Evolutionary conservation across 2,113 vertebrate species (phyloP), one percentile per base, ranked within the genome.

Genomic region (Corythaixoides concolor): DNA sequence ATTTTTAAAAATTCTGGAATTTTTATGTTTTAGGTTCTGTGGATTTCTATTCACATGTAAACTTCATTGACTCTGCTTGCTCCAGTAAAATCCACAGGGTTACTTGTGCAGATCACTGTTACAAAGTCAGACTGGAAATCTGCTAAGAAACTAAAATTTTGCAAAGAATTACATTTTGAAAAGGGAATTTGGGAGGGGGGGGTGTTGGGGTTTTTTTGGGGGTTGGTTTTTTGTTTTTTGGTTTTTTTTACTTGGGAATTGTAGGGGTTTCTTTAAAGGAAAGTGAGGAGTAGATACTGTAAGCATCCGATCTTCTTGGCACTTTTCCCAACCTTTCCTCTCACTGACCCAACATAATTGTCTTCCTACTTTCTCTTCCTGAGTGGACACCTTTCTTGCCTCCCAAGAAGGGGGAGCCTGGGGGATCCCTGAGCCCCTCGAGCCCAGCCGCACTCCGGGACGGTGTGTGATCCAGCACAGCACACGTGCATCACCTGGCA

Each of bases 391-490:
- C 12, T 45, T 45, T 41, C 56, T 30, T 58, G 69, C 22, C 66
- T 78, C 56, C 43, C 24, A 60, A 21, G n/a, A 22, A 49, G 37
- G 33, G 28, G 33, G 16, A 68, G 23, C 17, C 11, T 0, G 0
- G 50, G 30, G 15, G 9, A 84, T 1, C 28, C 15, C 60, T 12
- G 15, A 45, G 55, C 11, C 32, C 37, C 32, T 3, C 0, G 1
- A 72, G 47, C 63, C 30, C 78, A 47, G 35, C 47, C 7, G 17
- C 13, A 35, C 0, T 0, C 14, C 3, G 1, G 53, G 47, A 33
- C 2, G 8, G 30, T 3, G 1, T 1, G 0, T 6, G 30, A 58
- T 52, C 23, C 6, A 9, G n/a, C 1, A 0, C 45, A 56, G 50
- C 24, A 45, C 27, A 23, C 0, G 0, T 52, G n/a, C 15, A 9